Evolutionary conservation across 2,113 vertebrate genomes (phyloP), one percentile per base, ranked within the genome.

Genomic region (Urocolius indicus): DNA sequence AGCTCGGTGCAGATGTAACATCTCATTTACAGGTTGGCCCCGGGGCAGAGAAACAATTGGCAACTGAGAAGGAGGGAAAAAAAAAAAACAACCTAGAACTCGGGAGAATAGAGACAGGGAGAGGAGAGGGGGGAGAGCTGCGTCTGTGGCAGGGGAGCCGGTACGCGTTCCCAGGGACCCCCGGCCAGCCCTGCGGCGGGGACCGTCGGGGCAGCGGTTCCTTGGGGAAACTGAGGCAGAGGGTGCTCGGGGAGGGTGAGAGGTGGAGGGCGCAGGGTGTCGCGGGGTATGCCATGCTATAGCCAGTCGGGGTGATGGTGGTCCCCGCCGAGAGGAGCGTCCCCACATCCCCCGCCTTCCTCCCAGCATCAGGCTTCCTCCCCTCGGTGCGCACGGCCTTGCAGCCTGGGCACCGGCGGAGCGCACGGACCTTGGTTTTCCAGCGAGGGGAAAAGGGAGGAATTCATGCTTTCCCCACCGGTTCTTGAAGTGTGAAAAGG

Each of bases 21-120:
- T 98, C 98, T 98, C 98, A 98, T 98, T 98, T 98, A 98, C 98
- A 97, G 97, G 90, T 88, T 96, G 97, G 98, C 98, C 98, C 92
- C 93, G 36, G 97, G 98, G 98, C 97, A 96, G 88, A 94, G 96
- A 98, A 98, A 97, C 97, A 97, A 98, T 97, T 97, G 97, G 96
- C 95, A 98, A 96, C 95, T 76, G 92, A 68, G 58, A 21, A 71
- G 24, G 13, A 6, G 2, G 16, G 22, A 41, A 57, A 48, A 34
- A 23, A 19, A 26, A 13, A 26, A 10, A 45, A 6, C 41, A 12
- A 19, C 19, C 2, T 19, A 48, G 1, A 90, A 32, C 54, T 77
- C 21, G 2, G 4, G 94, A 96, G 95, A 97, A 95, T 93, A 54
- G 57, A 41, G 24, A 43, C 13, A 5, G 59, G 46, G 63, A 17